These are phyloP conservation scores for Huso huso DNA, from an alignment of 2,797 vertebrate genomes.

Conservation along the genomic window DNA sequence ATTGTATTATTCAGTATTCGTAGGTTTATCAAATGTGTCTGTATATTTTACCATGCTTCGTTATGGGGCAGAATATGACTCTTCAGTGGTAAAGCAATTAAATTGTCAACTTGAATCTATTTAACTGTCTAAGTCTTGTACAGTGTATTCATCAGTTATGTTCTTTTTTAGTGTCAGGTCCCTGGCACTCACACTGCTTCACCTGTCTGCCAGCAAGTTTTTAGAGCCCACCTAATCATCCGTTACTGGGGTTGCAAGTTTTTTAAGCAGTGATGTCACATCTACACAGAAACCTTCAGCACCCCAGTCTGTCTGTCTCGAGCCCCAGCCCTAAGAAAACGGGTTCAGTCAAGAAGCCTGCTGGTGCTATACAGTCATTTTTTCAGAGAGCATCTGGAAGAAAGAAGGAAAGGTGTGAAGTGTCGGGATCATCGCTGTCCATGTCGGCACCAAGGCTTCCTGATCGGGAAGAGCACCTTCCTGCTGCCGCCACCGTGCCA, in stretches of 20 bases:
- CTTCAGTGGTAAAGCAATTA: too few species aligned
- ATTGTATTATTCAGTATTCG: too few species aligned
- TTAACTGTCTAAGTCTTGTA: too few species aligned
- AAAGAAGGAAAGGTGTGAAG: slow-evolving; percentile 37
- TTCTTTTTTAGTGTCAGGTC: slow-evolving; percentile 53
- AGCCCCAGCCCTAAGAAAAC: slow-evolving; percentile 27
- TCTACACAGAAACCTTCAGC: slow-evolving; percentile 42
- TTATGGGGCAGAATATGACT: too few species aligned
- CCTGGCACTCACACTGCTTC: slow-evolving; percentile 74
- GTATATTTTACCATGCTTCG: too few species aligned
- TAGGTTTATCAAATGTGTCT: too few species aligned
- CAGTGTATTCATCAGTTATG: too few species aligned
- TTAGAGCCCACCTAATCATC: slow-evolving; percentile 46
- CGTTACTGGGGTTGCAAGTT: slow-evolving; percentile 64
- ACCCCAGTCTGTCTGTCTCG: background rate
- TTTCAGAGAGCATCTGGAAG: slow-evolving; percentile 73
- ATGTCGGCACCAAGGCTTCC: background rate
- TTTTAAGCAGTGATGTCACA: slow-evolving; percentile 61
- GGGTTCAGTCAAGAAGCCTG: slow-evolving; percentile 46
- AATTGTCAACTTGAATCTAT: too few species aligned
- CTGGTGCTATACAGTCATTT: slow-evolving; percentile 64
- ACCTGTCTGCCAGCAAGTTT: slow-evolving; percentile 82
- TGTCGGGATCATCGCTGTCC: too few species aligned
- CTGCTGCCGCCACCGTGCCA: background rate
- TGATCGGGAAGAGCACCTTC: background rate